Percentiles rank a stretch among this genome's conserved stretches.
phyloP scores from a whole-genome alignment of 2,113 vertebrate species.

The Cephalopholis sonnerati region DNA sequence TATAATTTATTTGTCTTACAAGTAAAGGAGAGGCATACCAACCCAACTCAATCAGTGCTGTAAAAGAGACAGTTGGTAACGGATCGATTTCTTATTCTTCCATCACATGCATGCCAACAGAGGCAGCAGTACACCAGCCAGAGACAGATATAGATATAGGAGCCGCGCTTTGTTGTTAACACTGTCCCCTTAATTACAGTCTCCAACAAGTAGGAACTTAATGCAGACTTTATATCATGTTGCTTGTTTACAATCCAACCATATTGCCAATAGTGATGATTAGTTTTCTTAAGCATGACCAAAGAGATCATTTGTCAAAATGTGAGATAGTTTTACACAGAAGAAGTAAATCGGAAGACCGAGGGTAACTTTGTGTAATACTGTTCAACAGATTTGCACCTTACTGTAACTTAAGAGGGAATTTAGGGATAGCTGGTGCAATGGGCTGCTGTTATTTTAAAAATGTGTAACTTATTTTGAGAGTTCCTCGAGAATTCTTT shows the following conservation, averaged over 20 bases:
- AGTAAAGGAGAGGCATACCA: constrained; percentile 55
- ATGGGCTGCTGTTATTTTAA: not conserved
- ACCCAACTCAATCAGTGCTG: constrained; percentile 61
- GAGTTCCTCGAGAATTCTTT: constrained; percentile 14
- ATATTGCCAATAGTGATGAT: not conserved
- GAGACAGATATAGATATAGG: constrained; percentile 1
- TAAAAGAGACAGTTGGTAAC: constrained; percentile 31
- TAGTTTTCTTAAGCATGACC: not conserved
- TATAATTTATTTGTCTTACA: constrained; percentile 74
- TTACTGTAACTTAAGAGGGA: no score
- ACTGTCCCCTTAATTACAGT: not conserved
- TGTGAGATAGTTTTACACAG: not conserved
- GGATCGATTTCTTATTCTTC: constrained; percentile 55
- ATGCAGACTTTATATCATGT: not conserved
- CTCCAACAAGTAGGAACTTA: not conserved
- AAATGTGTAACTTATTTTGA: not conserved
- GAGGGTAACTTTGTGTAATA: not conserved
- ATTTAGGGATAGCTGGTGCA: no score
- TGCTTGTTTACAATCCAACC: not conserved
- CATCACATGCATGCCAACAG: constrained; percentile 2
- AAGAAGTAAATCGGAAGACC: not conserved
- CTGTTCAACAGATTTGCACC: no score
- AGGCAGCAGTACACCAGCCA: constrained; percentile 6
- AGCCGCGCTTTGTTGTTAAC: not conserved
- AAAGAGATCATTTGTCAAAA: not conserved